Base-by-base conservation (phyloP, 2,113 vertebrate species). In the Theristicus caerulescens region DNA sequence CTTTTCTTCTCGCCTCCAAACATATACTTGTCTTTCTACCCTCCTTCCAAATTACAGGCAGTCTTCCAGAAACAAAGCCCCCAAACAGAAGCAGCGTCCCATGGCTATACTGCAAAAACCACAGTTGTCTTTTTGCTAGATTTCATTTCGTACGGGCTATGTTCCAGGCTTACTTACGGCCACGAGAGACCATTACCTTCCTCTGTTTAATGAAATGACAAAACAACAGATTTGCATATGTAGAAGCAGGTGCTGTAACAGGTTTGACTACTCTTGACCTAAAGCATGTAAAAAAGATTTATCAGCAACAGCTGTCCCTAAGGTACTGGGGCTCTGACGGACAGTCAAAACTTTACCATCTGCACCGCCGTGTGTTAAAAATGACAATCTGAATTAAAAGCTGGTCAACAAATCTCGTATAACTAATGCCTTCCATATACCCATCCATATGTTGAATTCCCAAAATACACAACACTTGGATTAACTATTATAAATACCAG, bases 191-290 rank as follows among this genome's bases (percentile, higher is more conserved):
- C 74, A 73, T 80, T 97, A 96, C 95, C 90, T 95, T 96, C 95
- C 96, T 97, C 96, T 98, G 98, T 98, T 98, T 99, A 99, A 99
- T 98, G 98, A 99, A 98, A 99, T 98, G 98, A 99, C 98, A 99
- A 99, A 99, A 99, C 98, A 99, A 99, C 98, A 99, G 98, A 99
- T 99, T 98, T 99, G 98, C 98, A 99, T 98, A 98, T 98, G 97
- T 95, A 98, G 98, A 99, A 99, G 98, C 99, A 99, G 99, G 99
- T 99, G 99, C 98, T 98, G 93, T 98, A 99, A 99, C 99, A 99
- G 99, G 99, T 99, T 99, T 99, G 98, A 98, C 94, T 99, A 98
- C 97, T 98, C 98, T 98, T 99, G 98, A 99, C 99, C 99, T 97
- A 95, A 98, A 98, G 97, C 94, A 94, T 94, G 97, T 98, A 96